A percentile compares a stretch with the other conserved stretches of the same genome.
Evolutionary conservation across 2,797 vertebrate species (phyloP).

Genomic region (Molothrus aeneus): DNA sequence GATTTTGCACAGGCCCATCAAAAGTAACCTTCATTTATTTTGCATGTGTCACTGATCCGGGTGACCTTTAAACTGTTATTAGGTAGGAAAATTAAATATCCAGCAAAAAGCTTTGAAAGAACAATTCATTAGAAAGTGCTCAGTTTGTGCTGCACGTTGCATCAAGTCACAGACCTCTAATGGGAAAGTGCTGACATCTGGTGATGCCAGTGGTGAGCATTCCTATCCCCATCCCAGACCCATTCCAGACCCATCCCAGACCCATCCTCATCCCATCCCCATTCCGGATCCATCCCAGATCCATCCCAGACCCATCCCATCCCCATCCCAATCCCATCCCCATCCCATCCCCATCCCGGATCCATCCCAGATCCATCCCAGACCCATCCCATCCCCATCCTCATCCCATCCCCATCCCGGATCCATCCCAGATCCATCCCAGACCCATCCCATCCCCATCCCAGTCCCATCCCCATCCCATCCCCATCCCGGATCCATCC

Average conservation of each 20-base stretch:
- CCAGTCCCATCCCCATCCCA: background rate
- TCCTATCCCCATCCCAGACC: background rate
- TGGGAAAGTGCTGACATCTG: background rate
- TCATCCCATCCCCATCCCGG: no score
- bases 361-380: background rate
- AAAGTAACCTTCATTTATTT: slow-evolving; percentile 2
- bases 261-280: no score
- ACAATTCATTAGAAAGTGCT: background rate
- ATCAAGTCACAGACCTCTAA: background rate
- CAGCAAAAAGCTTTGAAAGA: background rate
- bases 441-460: background rate
- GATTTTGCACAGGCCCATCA: background rate
- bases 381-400: no score
- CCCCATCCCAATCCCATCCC: no score
- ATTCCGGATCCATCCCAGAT: background rate
- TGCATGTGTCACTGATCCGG: background rate
- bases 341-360: no score
- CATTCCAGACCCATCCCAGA: no score
- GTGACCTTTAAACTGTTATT: slow-evolving; percentile 36
- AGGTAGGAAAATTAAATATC: slow-evolving; percentile 40
- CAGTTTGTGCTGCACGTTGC: background rate
- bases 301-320: background rate
- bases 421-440: no score
- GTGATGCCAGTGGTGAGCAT: background rate
- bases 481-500: background rate